Evolutionary conservation across 2,113 vertebrate genomes (phyloP), one percentile per base, ranked within the genome.

Genomic region (Ceyx cyanopectus): DNA sequence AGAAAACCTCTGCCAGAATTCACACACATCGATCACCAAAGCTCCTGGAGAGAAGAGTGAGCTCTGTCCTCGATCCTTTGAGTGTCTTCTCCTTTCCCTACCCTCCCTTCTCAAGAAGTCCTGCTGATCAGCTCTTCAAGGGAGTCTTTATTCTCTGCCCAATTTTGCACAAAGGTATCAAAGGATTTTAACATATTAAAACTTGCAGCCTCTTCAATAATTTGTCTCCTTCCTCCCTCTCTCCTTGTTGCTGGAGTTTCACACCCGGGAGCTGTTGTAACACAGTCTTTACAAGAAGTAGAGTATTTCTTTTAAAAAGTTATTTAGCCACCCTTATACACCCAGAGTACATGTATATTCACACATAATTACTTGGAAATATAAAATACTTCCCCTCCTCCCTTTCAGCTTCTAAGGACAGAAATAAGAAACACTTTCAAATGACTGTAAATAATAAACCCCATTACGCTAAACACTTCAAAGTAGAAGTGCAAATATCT

Each of bases 381-480:
- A 82, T 23, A 53, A 78, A 56, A 56, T 20, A n/a, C 29, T 76
- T 34, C 37, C 19, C 37, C 57, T 79, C 60, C n/a, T 85, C 60
- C 78, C 26, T 94, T 81, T 41, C 43, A 90, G 48, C 60, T 91
- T 90, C 60, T 78, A 87, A 83, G 68, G 85, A 70, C 80, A 95
- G 40, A 90, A 87, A 62, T 37, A 88, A 93, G 79, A 74, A 96
- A 93, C 80, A 85, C 61, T 53, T 93, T 94, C 87, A 93, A 95
- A 90, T 87, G 88, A 93, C 68, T 94, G 90, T 94, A 93, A 96
- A 95, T 88, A 93, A 90, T 80, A 94, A 94, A 88, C n/a, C 40
- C 34, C 0, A 19, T 93, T 90, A 94, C 1, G 12, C 76, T 94
- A 32, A 92, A 88, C 48, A 90, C 85, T 90, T 96, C 85, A 88